Base-by-base conservation (phyloP, 2,797 vertebrate species). In the Sphaeramia orbicularis region DNA sequence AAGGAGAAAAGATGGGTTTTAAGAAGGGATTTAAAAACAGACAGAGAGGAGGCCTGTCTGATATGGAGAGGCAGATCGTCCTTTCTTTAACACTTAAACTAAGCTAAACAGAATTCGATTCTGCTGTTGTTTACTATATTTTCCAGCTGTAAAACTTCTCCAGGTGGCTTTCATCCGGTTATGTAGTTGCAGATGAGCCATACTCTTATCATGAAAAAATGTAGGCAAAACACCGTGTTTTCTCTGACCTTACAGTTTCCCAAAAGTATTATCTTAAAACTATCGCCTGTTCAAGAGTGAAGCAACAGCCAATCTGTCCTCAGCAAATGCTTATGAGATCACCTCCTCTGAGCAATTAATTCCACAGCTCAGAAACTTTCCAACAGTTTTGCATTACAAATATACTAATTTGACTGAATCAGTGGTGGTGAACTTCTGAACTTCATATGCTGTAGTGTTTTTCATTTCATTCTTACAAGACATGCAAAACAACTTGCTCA, bases 261-360 rank as follows among this genome's bases (percentile, higher is more conserved):
- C 52, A 21, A 13, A 66, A 16, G 54, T 30, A 32, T 52, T 52
- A 1, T 21, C 14, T 15, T 10, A 19, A 14, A 51, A 2, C 10
- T 47, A 36, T 30, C 48, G 15, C 9, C 15, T 49, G 14, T 43
- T 60, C 49, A 6, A 30, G 5, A 30, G 14, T 50, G 13, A 59
- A 53, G 58, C 42, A 67, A 18, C 44, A 70, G 57, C 73, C 79
- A 45, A 74, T 81, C 44, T 81, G 76, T 74, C 37, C 44, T 12
- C 53, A 72, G 13, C 64, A 64, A 65, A 88, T 76, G 66, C 71
- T 69, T 24, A 50, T 76, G 63, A 74, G 47, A 61, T 81, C 16
- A 76, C 32, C 9, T 24, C 62, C 16, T 45, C 27, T 47, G 6
- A 71, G 62, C 6, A 47, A 68, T 57, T 41, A 9, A 64, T 74